These are phyloP conservation scores for Tympanuchus pallidicinctus DNA, from an alignment of 2,113 vertebrate genomes.

Conservation along the genomic window DNA sequence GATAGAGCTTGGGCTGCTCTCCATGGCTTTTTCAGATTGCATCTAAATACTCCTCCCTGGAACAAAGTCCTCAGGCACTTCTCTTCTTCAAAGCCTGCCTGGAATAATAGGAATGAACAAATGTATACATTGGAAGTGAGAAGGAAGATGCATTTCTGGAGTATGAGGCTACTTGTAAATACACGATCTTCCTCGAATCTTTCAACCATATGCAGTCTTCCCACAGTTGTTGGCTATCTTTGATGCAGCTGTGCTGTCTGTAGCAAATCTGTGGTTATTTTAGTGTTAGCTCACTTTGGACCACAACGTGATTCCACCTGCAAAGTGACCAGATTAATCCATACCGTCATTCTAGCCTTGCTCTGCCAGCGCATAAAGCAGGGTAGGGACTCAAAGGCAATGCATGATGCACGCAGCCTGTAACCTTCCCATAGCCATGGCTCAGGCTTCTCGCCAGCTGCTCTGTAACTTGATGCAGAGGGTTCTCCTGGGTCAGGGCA, in stretches of 20 bases:
- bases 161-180: neutral
- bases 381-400: neutral
- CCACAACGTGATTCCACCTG: neutral
- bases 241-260: neutral
- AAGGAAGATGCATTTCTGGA: neutral
- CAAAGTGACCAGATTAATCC: neutral
- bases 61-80: conserved; percentile 71
- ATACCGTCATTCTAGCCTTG: neutral
- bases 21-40: conserved; percentile 47
- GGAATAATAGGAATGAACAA: conserved; percentile 56
- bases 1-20: conserved; percentile 62
- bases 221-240: neutral
- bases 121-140: neutral
- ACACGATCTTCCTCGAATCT: neutral
- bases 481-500: neutral
- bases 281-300: neutral
- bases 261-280: neutral
- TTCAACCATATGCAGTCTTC: neutral
- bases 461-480: neutral
- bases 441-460: neutral
- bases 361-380: neutral
- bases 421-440: neutral
- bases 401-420: neutral
- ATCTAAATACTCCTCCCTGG: conserved; percentile 69
- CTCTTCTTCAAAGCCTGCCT: conserved; percentile 52